Conservation (phyloP, 2,113 vertebrate species). For the Rafetus swinhoei region DNA sequence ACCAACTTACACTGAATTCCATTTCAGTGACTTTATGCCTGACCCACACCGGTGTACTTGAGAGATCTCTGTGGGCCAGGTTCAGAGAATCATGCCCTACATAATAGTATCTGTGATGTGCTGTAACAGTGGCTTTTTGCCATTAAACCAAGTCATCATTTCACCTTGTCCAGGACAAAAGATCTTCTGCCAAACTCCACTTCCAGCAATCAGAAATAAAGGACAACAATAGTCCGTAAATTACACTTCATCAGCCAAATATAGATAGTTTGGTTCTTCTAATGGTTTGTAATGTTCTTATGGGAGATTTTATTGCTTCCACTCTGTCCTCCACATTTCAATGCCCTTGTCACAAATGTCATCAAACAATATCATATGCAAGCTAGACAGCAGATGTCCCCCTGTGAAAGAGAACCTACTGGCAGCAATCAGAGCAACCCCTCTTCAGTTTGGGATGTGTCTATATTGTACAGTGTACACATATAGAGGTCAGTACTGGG, state of each 20-base stretch:
- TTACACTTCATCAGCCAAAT: not conserved
- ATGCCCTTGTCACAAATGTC: not conserved
- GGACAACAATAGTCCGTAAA: conserved; percentile 12
- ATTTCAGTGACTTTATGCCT: not conserved
- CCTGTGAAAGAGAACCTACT: not conserved
- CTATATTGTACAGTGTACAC: not conserved
- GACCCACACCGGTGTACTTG: not conserved
- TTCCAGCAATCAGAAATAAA: conserved; percentile 17
- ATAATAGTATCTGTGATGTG: not conserved
- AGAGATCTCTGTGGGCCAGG: not conserved
- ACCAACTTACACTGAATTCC: not conserved
- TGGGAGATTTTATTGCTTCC: not conserved
- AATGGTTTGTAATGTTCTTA: conserved; percentile 18
- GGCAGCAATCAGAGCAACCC: not conserved
- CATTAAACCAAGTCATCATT: conserved; percentile 6
- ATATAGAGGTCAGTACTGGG: not conserved
- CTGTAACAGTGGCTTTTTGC: conserved; percentile 9
- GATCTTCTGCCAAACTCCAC: conserved; percentile 34
- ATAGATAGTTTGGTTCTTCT: not conserved
- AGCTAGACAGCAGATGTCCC: not conserved
- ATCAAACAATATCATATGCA: not conserved
- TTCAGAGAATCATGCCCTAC: not conserved
- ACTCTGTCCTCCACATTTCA: not conserved
- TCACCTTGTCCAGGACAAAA: conserved; percentile 49
- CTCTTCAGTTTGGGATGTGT: not conserved